phyloP scores from a whole-genome alignment of 2,113 vertebrate genomes.

The Brachyhypopomus gauderio region DNA sequence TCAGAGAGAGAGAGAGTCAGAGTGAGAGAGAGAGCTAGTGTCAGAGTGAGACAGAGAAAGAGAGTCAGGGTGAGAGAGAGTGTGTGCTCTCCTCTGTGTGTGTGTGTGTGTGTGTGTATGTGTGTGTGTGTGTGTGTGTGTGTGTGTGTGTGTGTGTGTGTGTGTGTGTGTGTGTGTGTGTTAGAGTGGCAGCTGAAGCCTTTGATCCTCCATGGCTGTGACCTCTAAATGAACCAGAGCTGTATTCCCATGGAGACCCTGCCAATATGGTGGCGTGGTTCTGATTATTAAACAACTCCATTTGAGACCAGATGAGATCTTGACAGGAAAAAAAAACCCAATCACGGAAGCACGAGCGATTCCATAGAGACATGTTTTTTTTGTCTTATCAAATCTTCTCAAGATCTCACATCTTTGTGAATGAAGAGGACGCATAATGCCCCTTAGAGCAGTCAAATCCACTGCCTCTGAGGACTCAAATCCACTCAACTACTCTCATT shows the following conservation, averaged over 20 bases:
- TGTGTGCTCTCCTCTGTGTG: constrained; percentile 29
- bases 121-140: too few species aligned
- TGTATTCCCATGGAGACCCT: constrained; percentile 26
- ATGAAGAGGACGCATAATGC: background rate
- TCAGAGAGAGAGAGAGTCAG: constrained; percentile 33
- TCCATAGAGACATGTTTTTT: background rate
- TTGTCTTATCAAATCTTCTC: background rate
- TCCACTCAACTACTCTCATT: background rate
- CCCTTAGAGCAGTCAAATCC: background rate
- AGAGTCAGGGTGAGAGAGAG: constrained; percentile 22
- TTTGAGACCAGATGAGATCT: constrained; percentile 32
- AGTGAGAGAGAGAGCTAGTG: constrained; percentile 29
- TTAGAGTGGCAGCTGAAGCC: constrained; percentile 39
- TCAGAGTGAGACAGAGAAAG: constrained; percentile 33
- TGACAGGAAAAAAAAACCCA: constrained; percentile 18
- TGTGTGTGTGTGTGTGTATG: too few species aligned
- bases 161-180: constrained; percentile 34
- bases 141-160: constrained; percentile 31
- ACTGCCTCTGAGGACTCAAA: background rate
- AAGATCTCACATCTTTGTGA: background rate
- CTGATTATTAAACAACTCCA: constrained; percentile 48
- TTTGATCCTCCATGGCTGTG: constrained; percentile 57
- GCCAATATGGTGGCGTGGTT: constrained; percentile 46
- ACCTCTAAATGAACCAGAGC: constrained; percentile 53
- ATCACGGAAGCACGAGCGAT: background rate